A percentile compares a stretch with the other conserved stretches of the same genome.
phyloP scores from a whole-genome alignment of 2,888 invertebrate genomes.

The Mesoligia furuncula region DNA sequence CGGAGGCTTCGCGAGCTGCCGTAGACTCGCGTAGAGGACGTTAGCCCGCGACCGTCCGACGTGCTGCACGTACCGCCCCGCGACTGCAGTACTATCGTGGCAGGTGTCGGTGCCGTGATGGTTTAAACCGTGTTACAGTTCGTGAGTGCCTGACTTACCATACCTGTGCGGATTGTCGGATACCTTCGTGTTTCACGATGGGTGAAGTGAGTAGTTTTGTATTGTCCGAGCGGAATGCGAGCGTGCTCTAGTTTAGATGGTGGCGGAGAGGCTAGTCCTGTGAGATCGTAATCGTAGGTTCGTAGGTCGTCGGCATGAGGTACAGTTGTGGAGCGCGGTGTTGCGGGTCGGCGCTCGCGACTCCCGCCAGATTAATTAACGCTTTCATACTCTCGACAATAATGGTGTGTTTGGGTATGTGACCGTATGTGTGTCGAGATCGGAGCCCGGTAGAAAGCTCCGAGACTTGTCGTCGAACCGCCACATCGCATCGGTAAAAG shows the following conservation, averaged over 20 bases:
- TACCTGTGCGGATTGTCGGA: slow-evolving; percentile 68
- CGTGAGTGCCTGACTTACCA: slow-evolving; percentile 70
- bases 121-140: slow-evolving; percentile 82
- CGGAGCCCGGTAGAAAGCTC: slow-evolving; percentile 81
- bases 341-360: slow-evolving; percentile 63
- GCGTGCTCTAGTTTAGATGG: slow-evolving; percentile 79
- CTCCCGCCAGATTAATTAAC: slow-evolving; percentile 75
- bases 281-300: slow-evolving; percentile 80
- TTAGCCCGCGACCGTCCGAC: slow-evolving; percentile 84
- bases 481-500: slow-evolving; percentile 74
- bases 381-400: slow-evolving; percentile 73
- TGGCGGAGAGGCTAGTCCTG: slow-evolving; percentile 75
- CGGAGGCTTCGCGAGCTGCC: slow-evolving; percentile 68
- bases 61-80: slow-evolving; percentile 75
- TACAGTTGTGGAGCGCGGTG: slow-evolving; percentile 62
- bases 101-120: slow-evolving; percentile 84
- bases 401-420: slow-evolving; percentile 73
- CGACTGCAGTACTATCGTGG: slow-evolving; percentile 73
- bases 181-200: slow-evolving; percentile 78
- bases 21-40: slow-evolving; percentile 75
- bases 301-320: slow-evolving; percentile 86
- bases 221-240: slow-evolving; percentile 74
- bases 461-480: slow-evolving; percentile 66
- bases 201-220: slow-evolving; percentile 85
- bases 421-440: slow-evolving; percentile 70